Evolutionary conservation across 2,113 vertebrate species (phyloP).

Genomic region (Chaetops frenatus): DNA sequence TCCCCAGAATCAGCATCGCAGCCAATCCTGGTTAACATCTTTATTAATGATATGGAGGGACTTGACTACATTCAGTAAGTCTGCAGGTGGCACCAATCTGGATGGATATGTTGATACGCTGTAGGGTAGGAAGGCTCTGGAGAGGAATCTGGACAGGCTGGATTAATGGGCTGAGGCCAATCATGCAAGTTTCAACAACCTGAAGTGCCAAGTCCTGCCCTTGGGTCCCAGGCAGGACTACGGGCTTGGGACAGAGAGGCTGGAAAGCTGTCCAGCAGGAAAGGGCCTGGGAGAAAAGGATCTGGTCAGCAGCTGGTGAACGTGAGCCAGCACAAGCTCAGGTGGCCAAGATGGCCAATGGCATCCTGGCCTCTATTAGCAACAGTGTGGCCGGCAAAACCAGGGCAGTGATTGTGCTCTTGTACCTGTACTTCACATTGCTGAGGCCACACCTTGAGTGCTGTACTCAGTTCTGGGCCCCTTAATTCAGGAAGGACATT

Average conservation of each 20-base stretch:
- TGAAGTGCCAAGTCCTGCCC: background rate
- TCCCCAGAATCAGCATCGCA: accelerated
- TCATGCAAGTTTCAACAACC: background rate
- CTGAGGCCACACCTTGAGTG: background rate
- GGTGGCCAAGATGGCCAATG: background rate
- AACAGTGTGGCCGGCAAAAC: background rate
- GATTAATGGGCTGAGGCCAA: background rate
- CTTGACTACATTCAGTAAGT: background rate
- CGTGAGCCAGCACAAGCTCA: background rate
- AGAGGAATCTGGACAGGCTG: background rate
- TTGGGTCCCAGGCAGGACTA: background rate
- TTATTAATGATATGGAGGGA: background rate
- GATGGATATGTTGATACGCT: background rate
- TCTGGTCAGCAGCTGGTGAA: background rate
- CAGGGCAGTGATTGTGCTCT: background rate
- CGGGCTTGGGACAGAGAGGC: background rate
- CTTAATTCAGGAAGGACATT: background rate
- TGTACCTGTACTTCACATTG: background rate
- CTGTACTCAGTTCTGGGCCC: background rate
- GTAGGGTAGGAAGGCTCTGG: background rate
- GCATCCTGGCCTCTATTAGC: background rate
- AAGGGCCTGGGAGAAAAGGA: background rate
- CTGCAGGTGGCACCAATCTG: background rate
- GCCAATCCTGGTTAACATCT: background rate
- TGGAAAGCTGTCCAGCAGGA: background rate